Percentiles rank a stretch among this genome's conserved stretches.
These are phyloP conservation scores for Sander lucioperca DNA, from an alignment of 2,113 vertebrate genomes.

Conservation along the genomic window DNA sequence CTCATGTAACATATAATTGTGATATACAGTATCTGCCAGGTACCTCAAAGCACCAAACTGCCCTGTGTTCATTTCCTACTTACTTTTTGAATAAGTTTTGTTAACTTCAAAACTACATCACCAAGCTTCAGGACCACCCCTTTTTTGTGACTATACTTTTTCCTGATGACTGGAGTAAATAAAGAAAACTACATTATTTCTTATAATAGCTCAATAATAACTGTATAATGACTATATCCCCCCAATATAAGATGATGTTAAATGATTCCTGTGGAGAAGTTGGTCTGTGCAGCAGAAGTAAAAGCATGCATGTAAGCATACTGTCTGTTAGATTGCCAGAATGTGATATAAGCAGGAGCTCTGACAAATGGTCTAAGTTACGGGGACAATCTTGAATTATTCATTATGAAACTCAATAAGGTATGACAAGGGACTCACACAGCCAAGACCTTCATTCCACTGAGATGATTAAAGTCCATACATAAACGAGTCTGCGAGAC, in stretches of 20 bases:
- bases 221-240: background rate
- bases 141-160: too few relatives aligned
- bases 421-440: conserved; percentile 22
- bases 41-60: too few relatives aligned
- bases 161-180: too few relatives aligned
- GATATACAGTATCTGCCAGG: too few relatives aligned
- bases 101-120: too few relatives aligned
- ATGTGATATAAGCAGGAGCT: background rate
- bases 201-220: background rate
- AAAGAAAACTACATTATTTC: background rate
- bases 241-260: background rate
- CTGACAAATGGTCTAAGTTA: conserved; percentile 9
- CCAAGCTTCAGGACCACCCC: too few relatives aligned
- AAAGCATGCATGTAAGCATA: background rate
- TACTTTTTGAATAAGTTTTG: too few relatives aligned
- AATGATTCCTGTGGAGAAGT: background rate
- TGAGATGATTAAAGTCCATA: conserved; percentile 49
- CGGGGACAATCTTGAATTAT: conserved; percentile 46
- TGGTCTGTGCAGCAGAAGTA: background rate
- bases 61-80: too few relatives aligned
- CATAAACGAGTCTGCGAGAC: conserved; percentile 37
- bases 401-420: conserved; percentile 34
- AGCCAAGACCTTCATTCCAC: conserved; percentile 22
- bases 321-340: background rate
- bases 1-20: too few relatives aligned